A percentile compares a stretch with the other conserved stretches of the same genome.
Conservation (phyloP, 2,888 invertebrate genomes). For the Hydropsyche betteni region DNA sequence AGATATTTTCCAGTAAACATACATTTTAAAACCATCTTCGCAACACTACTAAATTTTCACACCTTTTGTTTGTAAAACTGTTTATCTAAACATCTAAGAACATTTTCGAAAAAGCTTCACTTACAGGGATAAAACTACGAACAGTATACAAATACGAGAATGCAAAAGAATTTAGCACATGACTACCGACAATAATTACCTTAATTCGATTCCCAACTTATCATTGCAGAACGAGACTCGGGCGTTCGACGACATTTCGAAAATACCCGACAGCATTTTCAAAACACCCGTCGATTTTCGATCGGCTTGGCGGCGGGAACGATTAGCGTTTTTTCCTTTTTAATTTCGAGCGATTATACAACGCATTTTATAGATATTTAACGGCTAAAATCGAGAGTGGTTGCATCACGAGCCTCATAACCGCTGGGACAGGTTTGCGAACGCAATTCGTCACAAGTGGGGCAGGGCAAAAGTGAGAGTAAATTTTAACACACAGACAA, state of each 20-base stretch:
- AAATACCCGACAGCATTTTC: slow-evolving; percentile 6
- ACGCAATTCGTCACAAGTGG: slow-evolving; percentile 38
- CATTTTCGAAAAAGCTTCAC: no score
- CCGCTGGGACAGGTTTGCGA: neutral
- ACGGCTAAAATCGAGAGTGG: slow-evolving; percentile 2
- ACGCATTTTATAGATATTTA: no score
- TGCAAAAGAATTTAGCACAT: no score
- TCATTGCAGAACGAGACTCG: neutral
- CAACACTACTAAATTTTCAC: no score
- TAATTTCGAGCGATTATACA: neutral
- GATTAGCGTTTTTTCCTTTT: neutral
- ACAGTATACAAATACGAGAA: no score
- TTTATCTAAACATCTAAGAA: no score
- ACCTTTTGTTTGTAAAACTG: no score
- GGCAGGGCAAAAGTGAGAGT: slow-evolving; percentile 40
- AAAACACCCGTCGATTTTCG: neutral
- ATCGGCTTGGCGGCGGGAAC: neutral
- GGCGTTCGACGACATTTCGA: neutral
- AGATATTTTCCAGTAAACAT: no score
- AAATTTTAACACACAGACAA: neutral
- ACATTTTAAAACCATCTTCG: no score
- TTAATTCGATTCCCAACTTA: no score
- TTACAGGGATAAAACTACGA: no score
- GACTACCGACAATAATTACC: no score
- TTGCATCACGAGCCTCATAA: slow-evolving; percentile 3